A percentile compares a stretch with the other conserved stretches of the same genome.
Evolutionary conservation across 2,888 invertebrate genomes (phyloP).

Genomic region (Perizoma affinitatum): DNA sequence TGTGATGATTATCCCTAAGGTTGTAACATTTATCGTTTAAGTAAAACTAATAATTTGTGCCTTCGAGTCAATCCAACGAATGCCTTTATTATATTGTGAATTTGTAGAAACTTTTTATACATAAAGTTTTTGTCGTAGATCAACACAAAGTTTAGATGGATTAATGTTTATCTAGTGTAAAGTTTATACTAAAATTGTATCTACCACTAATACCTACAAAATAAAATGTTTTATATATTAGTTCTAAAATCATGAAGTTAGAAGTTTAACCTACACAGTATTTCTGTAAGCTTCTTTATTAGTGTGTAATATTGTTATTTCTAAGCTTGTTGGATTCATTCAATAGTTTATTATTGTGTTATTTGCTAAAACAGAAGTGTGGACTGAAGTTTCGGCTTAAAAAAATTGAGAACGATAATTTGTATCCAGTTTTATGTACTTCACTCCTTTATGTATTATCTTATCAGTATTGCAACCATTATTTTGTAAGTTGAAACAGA

Average conservation of each 20-base stretch:
- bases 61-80: constrained; percentile 80
- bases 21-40: constrained; percentile 59
- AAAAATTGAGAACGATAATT: constrained; percentile 28
- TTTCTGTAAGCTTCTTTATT: constrained; percentile 41
- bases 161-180: constrained; percentile 58
- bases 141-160: constrained; percentile 55
- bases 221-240: constrained; percentile 24
- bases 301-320: constrained; percentile 49
- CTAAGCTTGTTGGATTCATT: constrained; percentile 76
- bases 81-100: constrained; percentile 73
- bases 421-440: constrained; percentile 32
- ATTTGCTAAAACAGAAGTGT: constrained; percentile 43
- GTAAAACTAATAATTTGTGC: constrained; percentile 66
- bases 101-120: constrained; percentile 74
- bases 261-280: constrained; percentile 38
- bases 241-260: constrained; percentile 37
- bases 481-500: constrained; percentile 32
- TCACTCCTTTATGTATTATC: constrained; percentile 51
- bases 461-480: constrained; percentile 56
- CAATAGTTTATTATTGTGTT: constrained; percentile 81
- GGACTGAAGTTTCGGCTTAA: constrained; percentile 33
- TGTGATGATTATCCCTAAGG: constrained; percentile 51
- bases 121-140: constrained; percentile 58
- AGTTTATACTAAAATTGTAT: constrained; percentile 48
- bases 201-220: constrained; percentile 38